These are phyloP conservation scores for Turritopsis rubra DNA, from an alignment of 30 jellyfish, hydroid and myxozoan genomes.

Conservation along the genomic window DNA sequence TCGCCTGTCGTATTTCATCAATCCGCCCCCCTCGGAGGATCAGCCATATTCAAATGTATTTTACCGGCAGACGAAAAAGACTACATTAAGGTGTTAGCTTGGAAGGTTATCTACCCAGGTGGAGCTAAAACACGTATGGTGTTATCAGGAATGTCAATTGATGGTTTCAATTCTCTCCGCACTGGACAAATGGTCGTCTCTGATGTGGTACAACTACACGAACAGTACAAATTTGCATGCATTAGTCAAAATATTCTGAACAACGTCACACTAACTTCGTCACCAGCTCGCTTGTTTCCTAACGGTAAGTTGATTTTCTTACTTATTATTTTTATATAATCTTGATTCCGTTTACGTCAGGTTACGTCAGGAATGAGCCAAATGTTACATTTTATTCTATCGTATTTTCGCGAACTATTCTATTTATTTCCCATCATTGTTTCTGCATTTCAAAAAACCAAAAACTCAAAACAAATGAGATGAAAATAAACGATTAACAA, in stretches of 20 bases:
- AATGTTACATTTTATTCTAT: no score
- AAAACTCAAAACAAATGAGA: no score
- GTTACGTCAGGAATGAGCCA: no score
- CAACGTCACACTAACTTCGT: slow-evolving; percentile 42
- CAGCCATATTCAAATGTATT: slow-evolving; percentile 68
- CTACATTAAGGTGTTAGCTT: slow-evolving; percentile 48
- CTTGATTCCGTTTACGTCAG: no score
- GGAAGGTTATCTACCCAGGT: slow-evolving; percentile 55
- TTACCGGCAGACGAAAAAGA: slow-evolving; percentile 33
- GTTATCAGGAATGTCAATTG: slow-evolving; percentile 35
- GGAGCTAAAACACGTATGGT: slow-evolving; percentile 29
- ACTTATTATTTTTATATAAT: background rate
- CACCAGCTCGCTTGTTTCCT: slow-evolving; percentile 53
- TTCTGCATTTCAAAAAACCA: no score
- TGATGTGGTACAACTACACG: slow-evolving; percentile 40
- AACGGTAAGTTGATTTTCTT: slow-evolving; percentile 32
- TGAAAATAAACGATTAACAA: no score
- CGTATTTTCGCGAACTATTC: no score
- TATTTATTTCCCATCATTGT: no score
- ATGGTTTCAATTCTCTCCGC: slow-evolving; percentile 48
- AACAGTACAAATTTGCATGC: slow-evolving; percentile 53
- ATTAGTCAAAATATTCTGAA: slow-evolving; percentile 36
- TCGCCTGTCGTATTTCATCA: slow-evolving; percentile 86
- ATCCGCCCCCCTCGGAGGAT: slow-evolving; percentile 44
- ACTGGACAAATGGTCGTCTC: slow-evolving; percentile 50